A percentile compares a stretch with the other conserved stretches of the same genome.
phyloP scores from a whole-genome alignment of 23 tunicate species.

The Phallusia fumigata region DNA sequence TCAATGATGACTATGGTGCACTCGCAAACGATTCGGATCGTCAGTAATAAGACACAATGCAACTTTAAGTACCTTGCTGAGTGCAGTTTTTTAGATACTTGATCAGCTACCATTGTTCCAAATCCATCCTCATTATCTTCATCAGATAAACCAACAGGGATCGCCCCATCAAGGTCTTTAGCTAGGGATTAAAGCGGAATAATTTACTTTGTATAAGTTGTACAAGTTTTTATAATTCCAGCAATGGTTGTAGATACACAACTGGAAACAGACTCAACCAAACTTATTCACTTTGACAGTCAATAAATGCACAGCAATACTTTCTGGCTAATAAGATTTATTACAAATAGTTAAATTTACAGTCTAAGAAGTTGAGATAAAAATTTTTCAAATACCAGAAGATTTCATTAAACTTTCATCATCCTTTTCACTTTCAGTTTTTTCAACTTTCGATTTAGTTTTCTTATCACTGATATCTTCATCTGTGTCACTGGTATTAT shows the following conservation, averaged over 20 bases:
- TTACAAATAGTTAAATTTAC: too few species aligned
- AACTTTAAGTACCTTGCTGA: constrained; percentile 19
- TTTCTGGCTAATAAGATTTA: too few species aligned
- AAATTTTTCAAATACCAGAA: constrained; percentile 22
- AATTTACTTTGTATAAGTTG: too few species aligned
- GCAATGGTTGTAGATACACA: too few species aligned
- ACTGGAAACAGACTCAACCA: too few species aligned
- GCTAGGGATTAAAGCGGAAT: constrained; percentile 11
- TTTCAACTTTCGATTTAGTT: constrained; percentile 7
- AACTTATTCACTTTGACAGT: too few species aligned
- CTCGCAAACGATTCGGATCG: too few species aligned
- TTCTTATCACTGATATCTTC: not conserved
- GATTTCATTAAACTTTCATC: constrained; percentile 44
- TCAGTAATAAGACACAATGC: too few species aligned
- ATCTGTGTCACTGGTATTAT: not conserved
- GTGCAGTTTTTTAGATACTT: constrained; percentile 24
- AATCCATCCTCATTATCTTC: constrained; percentile 7
- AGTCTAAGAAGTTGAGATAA: too few species aligned
- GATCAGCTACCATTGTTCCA: constrained; percentile 72
- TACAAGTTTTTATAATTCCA: too few species aligned
- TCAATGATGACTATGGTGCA: too few species aligned
- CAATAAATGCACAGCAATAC: too few species aligned
- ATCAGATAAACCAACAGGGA: constrained; percentile 14
- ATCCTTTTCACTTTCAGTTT: constrained; percentile 31
- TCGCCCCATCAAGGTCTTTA: constrained; percentile 49